Evolutionary conservation across 30 jellyfish, hydroid and myxozoan species (phyloP).

Genomic region (Cassiopea xamachana): DNA sequence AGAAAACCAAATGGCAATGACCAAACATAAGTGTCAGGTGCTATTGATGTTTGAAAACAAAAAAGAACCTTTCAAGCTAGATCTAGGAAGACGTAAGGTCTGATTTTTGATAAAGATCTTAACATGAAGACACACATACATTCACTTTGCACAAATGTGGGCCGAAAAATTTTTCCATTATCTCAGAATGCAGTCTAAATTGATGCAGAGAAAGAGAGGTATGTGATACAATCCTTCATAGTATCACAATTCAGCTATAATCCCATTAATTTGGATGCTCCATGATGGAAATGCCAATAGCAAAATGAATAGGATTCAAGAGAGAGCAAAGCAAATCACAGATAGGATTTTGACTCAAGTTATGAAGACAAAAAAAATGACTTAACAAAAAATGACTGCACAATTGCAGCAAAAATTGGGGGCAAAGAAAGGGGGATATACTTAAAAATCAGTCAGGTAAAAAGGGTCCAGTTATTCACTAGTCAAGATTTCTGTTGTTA

Average conservation of each 20-base stretch:
- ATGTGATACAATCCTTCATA: neutral
- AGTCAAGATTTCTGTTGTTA: too few relatives aligned
- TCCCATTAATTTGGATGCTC: neutral
- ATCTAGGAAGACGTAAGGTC: neutral
- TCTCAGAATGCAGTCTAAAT: neutral
- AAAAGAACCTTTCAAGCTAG: neutral
- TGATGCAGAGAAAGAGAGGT: neutral
- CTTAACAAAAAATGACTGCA: neutral
- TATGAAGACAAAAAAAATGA: too few relatives aligned
- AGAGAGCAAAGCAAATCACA: neutral
- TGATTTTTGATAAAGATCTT: neutral
- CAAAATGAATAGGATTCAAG: neutral
- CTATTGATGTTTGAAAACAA: neutral
- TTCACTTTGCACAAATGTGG: neutral
- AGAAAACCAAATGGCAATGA: neutral
- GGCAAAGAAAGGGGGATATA: too few relatives aligned
- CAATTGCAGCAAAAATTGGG: too few relatives aligned
- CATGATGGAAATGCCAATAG: neutral
- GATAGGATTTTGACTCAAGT: neutral
- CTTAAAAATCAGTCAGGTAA: too few relatives aligned
- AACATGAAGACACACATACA: neutral
- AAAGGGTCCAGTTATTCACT: too few relatives aligned
- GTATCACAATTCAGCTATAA: neutral
- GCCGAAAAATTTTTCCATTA: neutral
- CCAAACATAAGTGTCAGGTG: neutral